Evolutionary conservation across 2,888 invertebrate genomes (phyloP), one percentile per base, ranked within the genome.

Genomic region (Caenorhabditis sp.): DNA sequence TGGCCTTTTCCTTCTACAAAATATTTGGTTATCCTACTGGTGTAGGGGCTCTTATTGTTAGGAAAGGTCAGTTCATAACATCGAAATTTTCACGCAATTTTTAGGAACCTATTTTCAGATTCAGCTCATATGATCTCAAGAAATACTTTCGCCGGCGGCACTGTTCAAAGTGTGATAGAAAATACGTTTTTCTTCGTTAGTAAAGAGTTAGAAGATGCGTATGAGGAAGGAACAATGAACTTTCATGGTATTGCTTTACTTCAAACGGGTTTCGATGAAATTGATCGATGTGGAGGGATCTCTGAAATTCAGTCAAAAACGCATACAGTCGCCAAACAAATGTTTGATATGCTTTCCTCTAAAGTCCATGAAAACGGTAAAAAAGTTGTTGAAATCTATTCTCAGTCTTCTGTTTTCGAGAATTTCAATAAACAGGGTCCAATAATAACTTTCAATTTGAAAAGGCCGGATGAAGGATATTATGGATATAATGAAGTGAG

Each of bases 21-120:
- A 93, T 97, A 85, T 97, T 97, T 90, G 93, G 93, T 23, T 96
- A 93, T 88, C 97, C 97, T 1, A 96, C 96, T 61, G 97, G 97
- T 2, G 90, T 97, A 21, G 97, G 97, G 36, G 95, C 94, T 14
- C 61, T 79, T 1, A 49, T 79, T 1, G 62, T 79, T 0, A 92
- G 90, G 85, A 93, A 93, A 86, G 70, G 71, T 61, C 36, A 23
- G 58, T 57, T 3, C 4, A 8, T 7, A 53, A 23, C 5, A 8
- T 53, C 14, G 5, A 8, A 10, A 26, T 56, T 5, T 27, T 56
- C 27, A 56, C 4, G 10, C 17, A 21, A 1, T 7, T 31, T 31
- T 8, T 21, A 53, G 21, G 36, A 57, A 61, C n/a, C n/a, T n/a
- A n/a, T 31, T 59, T 38, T 3, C 25, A 79, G 71, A 90, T 60